Evolutionary conservation across 2,113 vertebrate species (phyloP).

Genomic region (Prinia subflava): DNA sequence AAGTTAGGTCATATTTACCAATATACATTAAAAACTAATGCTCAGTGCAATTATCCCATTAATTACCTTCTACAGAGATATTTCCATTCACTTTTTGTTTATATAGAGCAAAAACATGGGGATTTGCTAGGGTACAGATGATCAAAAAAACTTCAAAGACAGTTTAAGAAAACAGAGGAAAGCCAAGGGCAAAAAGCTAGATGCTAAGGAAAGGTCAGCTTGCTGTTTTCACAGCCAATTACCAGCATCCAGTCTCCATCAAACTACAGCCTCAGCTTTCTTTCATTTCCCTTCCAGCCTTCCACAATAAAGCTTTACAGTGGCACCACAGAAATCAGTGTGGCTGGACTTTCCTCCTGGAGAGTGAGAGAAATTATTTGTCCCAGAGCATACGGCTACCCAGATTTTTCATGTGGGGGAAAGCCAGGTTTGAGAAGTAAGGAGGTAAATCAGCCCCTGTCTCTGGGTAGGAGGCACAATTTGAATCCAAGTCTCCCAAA

Average conservation of each 20-base stretch:
- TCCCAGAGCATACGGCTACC: not conserved
- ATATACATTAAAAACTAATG: not conserved
- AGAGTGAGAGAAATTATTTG: not conserved
- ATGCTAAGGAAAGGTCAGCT: not conserved
- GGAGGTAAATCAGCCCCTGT: not conserved
- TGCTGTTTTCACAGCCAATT: not conserved
- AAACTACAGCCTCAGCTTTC: not conserved
- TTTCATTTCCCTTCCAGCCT: not conserved
- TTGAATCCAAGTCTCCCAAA: not conserved
- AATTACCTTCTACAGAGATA: not conserved
- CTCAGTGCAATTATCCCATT: not conserved
- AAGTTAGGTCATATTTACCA: not conserved
- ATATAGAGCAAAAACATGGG: not conserved
- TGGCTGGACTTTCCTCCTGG: not conserved
- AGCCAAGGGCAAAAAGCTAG: not conserved
- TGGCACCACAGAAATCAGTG: not conserved
- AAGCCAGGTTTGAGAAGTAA: not conserved
- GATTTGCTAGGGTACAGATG: not conserved
- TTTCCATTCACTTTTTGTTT: not conserved
- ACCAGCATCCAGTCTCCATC: not conserved
- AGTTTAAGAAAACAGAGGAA: not conserved
- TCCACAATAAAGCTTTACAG: not conserved
- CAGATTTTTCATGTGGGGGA: not conserved
- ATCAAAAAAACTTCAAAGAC: not conserved
- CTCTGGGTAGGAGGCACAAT: not conserved